phyloP scores from a whole-genome alignment of 1,140 invertebrate species.

The Aphaenogaster floridana region DNA sequence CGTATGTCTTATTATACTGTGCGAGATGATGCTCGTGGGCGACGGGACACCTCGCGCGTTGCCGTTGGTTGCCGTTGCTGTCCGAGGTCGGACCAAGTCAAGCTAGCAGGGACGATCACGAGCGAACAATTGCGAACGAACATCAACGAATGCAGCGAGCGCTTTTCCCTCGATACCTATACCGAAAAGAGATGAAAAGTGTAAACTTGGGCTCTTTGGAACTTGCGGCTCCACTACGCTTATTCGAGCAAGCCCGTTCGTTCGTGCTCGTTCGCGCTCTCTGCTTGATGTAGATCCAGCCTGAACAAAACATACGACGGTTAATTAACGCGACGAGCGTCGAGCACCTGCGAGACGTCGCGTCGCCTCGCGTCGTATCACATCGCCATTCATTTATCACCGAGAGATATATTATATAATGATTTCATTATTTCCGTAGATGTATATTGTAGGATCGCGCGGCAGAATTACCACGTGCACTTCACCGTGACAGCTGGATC shows the following conservation, averaged over 20 bases:
- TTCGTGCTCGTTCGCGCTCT: not conserved
- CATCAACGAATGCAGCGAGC: not conserved
- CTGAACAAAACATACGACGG: not conserved
- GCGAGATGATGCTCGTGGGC: conserved; percentile 22
- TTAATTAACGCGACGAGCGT: conserved; percentile 3
- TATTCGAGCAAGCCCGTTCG: not conserved
- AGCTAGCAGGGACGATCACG: not conserved
- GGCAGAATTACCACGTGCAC: conserved; percentile 35
- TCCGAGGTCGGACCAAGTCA: not conserved
- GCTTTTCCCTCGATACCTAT: not conserved
- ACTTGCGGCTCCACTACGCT: not conserved
- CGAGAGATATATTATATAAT: conserved; percentile 40
- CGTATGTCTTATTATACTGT: conserved; percentile 37
- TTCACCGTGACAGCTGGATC: conserved; percentile 30
- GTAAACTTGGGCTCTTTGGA: not conserved
- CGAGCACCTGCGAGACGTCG: not conserved
- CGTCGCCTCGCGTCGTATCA: conserved; percentile 19
- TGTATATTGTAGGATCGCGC: conserved; percentile 51
- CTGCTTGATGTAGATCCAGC: not conserved
- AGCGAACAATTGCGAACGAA: not conserved
- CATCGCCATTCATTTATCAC: conserved; percentile 1
- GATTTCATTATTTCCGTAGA: conserved; percentile 59
- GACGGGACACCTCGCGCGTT: not conserved
- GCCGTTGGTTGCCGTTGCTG: not conserved
- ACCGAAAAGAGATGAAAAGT: not conserved